These are phyloP conservation scores for Drosophila lini DNA, from an alignment of 1,140 invertebrate genomes.

Conservation along the genomic window DNA sequence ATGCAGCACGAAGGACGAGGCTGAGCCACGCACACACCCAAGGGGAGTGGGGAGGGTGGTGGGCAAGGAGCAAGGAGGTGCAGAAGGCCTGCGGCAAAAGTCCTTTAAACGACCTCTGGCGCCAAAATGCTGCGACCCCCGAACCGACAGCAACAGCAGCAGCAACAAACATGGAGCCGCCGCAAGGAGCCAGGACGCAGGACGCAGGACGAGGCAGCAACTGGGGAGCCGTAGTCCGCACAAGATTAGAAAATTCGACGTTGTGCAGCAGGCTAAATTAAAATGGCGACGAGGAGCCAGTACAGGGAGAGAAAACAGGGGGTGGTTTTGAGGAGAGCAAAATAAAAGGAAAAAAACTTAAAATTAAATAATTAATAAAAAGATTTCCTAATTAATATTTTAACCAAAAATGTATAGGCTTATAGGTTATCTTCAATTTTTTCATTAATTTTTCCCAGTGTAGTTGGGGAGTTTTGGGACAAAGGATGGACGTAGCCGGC, in stretches of 20 bases:
- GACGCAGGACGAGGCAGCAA: constrained; percentile 55
- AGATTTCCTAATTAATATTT: neutral
- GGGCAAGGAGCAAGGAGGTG: neutral
- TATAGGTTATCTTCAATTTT: neutral
- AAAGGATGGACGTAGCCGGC: constrained; percentile 41
- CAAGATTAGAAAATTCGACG: constrained; percentile 83
- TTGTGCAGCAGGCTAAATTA: constrained; percentile 82
- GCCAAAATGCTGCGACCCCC: constrained; percentile 77
- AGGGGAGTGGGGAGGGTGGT: neutral
- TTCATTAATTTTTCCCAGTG: neutral
- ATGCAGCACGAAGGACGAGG: constrained; percentile 4
- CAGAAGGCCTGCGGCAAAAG: constrained; percentile 77
- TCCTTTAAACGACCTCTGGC: constrained; percentile 82
- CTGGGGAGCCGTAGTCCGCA: constrained; percentile 82
- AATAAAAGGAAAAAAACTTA: no score
- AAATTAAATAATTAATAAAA: no score
- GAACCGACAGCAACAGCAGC: constrained; percentile 27
- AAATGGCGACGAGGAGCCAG: constrained; percentile 66
- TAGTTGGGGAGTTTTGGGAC: constrained; percentile 6
- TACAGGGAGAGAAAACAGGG: neutral
- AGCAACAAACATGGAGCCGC: constrained; percentile 47
- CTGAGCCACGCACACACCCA: constrained; percentile 16
- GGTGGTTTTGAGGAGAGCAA: neutral
- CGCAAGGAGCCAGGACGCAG: constrained; percentile 23
- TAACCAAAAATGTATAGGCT: no score